Evolutionary conservation across 2,797 vertebrate genomes (phyloP), one percentile per base, ranked within the genome.

Genomic region (Phalloptychus januarius): DNA sequence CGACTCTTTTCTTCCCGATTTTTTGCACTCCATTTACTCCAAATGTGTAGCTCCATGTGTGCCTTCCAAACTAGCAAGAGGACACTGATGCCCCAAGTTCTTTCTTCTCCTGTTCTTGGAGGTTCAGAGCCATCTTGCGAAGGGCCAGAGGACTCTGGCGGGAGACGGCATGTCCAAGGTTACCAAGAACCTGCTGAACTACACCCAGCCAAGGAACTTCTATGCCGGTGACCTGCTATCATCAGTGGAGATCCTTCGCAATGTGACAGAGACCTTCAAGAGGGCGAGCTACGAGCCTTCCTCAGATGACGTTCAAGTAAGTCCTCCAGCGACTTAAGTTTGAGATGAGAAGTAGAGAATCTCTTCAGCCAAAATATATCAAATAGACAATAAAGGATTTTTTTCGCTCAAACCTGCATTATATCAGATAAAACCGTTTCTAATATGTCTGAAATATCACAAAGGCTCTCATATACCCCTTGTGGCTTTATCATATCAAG

Each of bases 81-180:
- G 87, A 90, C 88, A 85, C 84, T 81, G 54, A 94, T 93, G 87
- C 91, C 93, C 90, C 93, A 95, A 92, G 94, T 95, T 87, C 81
- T 89, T 65, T 93, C 86, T 81, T 91, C 83, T 91, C 90, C 93
- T 94, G 91, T 92, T 92, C 91, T 90, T 93, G 88, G 94, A 99
- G 98, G 98, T 99, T 94, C 98, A 99, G 94, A 98, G 98, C 80
- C 97, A 99, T 85, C 97, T 99, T 78, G 97, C 98, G 0, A 99
- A 99, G 90, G 98, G 98, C 69, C 98, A 99, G 89, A 96, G 97
- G 88, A 97, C 94, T 86, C 92, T 98, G 86, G 98, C 98, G 5
- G 97, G 98, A 28, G 97, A 99, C 81, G 98, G 98, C 52, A 99
- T 99, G 98, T 99, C 98, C 92, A 97, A 98, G 91, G 98, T 99